These are phyloP conservation scores for Spialia ferax DNA, from an alignment of 2,888 invertebrate species.

Conservation along the genomic window DNA sequence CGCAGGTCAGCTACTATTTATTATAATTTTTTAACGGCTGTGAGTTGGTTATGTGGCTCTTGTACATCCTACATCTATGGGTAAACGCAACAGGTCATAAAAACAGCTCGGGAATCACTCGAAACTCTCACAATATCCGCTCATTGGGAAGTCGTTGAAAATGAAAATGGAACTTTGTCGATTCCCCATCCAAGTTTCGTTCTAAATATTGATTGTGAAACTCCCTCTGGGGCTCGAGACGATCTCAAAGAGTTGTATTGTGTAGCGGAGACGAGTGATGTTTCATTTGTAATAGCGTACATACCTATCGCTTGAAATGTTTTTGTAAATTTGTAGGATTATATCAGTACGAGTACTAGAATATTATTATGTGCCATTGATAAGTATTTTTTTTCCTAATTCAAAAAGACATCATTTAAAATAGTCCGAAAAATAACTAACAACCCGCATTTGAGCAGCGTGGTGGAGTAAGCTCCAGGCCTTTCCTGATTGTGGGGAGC, in stretches of 20 bases:
- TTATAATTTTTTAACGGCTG: too few relatives aligned
- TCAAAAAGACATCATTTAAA: too few relatives aligned
- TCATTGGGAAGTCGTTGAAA: slow-evolving; percentile 44
- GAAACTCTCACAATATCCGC: slow-evolving; percentile 37
- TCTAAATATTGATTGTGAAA: slow-evolving; percentile 49
- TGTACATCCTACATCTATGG: too few relatives aligned
- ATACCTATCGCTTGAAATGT: not conserved
- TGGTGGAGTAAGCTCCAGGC: too few relatives aligned
- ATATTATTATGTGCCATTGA: not conserved
- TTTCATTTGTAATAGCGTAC: slow-evolving; percentile 1
- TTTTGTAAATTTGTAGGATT: not conserved
- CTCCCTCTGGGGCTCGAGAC: slow-evolving; percentile 42
- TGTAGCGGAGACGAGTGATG: slow-evolving; percentile 25
- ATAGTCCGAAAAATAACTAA: too few relatives aligned
- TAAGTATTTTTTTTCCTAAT: too few relatives aligned
- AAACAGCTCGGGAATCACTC: slow-evolving; percentile 28
- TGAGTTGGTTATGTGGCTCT: too few relatives aligned
- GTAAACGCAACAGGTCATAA: slow-evolving; percentile 33
- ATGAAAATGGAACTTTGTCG: slow-evolving; percentile 46
- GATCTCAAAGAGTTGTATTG: slow-evolving; percentile 32
- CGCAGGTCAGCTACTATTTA: too few relatives aligned
- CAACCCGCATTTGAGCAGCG: too few relatives aligned
- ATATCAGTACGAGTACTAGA: not conserved
- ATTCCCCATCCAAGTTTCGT: slow-evolving; percentile 47
- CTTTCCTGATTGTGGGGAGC: too few relatives aligned